Evolutionary conservation across 1,140 invertebrate genomes (phyloP), one percentile per base, ranked within the genome.

Genomic region (Sitophilus oryzae): DNA sequence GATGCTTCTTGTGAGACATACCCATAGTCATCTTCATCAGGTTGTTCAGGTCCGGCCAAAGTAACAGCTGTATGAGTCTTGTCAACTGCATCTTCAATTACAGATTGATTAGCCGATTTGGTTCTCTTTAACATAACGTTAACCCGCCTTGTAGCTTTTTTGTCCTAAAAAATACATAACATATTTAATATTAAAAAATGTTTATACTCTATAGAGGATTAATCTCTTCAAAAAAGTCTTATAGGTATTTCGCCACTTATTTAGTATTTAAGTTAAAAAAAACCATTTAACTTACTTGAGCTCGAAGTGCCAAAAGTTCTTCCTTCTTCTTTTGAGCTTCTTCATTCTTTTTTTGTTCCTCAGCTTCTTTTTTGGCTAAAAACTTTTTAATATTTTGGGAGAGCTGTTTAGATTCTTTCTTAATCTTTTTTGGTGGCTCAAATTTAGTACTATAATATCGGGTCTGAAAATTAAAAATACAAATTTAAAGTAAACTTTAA

Each of bases 21-120:
- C 3, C 90, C 86, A 69, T 93, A 93, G 67, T 93, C 90, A 77
- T 93, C 91, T 70, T 91, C 88, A 66, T 92, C 89, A 0, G 86
- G 86, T 64, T 90, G 88, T n/a, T 79, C 79, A 3, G 81, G 81
- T 15, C 82, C 83, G 62, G 80, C 79, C 22, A 83, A 73, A 0
- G 86, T 89, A 22, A 89, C 78, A 36, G 84, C 83, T 44, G 88
- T 89, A 60, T 88, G 83, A 22, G 84, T 78, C 67, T 79, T 79
- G 66, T 91, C 85, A 47, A 88, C 75, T 10, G 88, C 88, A 79
- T 92, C 89, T 45, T 82, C 82, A 49, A 93, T 72, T 2, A 88
- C 89, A 5, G 89, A 84, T 70, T 92, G 90, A 68, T 91, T 92
- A 0, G 89, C 88, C 44, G 89, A 88, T 74, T 93, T 93, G 18